Base-by-base conservation (phyloP, 2,888 invertebrate genomes). In the Lasioglossum malachurum region DNA sequence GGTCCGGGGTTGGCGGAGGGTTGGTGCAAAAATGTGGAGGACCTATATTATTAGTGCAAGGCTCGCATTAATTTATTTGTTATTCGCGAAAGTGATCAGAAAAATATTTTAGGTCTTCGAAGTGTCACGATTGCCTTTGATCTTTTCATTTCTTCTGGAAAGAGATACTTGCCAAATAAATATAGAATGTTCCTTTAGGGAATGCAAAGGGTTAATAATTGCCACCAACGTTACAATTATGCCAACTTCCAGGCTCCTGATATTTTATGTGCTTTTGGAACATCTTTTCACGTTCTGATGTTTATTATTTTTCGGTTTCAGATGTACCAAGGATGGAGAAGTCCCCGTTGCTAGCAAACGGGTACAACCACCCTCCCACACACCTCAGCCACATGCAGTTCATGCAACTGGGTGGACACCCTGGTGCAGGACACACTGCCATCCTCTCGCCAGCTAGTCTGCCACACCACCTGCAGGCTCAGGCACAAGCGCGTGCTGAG, bases 351-450 rank as follows among this genome's bases (percentile, higher is more conserved):
- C 96, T 99, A 92, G 98, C 98, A 86, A 99, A 99, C 95, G 99
- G 99, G 88, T 99, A 98, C 96, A 98, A 98, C 96, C 98, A 98
- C 91, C 98, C 98, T 85, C 98, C 98, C 83, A 98, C 98, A 86
- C 97, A 98, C 95, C 97, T 98, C 92, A 98, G 98, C 94, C 98
- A 98, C 94, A 98, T 99, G 98, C 98, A 98, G 94, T 98, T 98
- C 96, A 98, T 98, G 98, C 98, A 98, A 95, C 97, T 98, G 95
- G 97, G 97, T 90, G 98, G 98, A 95, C 96, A 97, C 95, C 97
- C 97, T 78, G 97, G 97, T 80, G 97, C 96, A 74, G 96, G 96
- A 90, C 97, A 97, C 95, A 97, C 97, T 86, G 98, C 98, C 84
- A 97, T 98, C 90, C 97, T 98, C 96, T 98, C 98, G 81, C 98